Conservation (phyloP, 2,113 vertebrate genomes). For the Limanda limanda region DNA sequence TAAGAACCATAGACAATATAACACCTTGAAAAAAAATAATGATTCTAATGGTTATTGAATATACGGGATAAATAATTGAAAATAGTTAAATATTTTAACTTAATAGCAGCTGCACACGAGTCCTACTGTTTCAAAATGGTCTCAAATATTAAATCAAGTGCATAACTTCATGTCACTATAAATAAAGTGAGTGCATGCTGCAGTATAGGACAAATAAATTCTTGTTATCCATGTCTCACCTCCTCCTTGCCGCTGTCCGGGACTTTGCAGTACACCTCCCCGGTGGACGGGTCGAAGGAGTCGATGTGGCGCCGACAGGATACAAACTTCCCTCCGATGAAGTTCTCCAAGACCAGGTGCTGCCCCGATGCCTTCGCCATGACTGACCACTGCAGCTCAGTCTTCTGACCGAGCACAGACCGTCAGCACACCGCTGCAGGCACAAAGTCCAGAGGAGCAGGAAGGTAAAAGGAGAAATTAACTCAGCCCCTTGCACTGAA, state of each 20-base stretch:
- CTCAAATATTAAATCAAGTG: neutral
- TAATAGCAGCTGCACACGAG: no score
- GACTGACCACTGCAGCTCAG: neutral
- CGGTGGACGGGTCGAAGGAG: slow-evolving; percentile 91
- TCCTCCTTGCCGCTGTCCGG: slow-evolving; percentile 91
- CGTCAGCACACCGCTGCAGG: neutral
- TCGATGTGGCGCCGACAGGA: slow-evolving; percentile 87
- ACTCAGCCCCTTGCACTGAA: neutral
- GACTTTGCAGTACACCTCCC: slow-evolving; percentile 91
- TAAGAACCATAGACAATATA: neutral
- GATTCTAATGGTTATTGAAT: no score
- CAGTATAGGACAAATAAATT: neutral
- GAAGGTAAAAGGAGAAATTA: neutral
- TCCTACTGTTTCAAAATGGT: no score
- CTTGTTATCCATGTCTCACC: slow-evolving; percentile 79
- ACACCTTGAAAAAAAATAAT: no score
- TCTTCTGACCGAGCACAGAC: neutral
- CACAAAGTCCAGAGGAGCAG: no score
- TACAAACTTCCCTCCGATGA: slow-evolving; percentile 90
- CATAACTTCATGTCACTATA: neutral
- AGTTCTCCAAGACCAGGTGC: slow-evolving; percentile 90
- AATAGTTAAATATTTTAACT: neutral
- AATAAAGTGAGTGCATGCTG: neutral
- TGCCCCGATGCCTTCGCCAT: slow-evolving; percentile 71
- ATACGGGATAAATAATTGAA: neutral